Evolutionary conservation across 2,888 invertebrate species (phyloP).

Genomic region (Nomada fabriciana): DNA sequence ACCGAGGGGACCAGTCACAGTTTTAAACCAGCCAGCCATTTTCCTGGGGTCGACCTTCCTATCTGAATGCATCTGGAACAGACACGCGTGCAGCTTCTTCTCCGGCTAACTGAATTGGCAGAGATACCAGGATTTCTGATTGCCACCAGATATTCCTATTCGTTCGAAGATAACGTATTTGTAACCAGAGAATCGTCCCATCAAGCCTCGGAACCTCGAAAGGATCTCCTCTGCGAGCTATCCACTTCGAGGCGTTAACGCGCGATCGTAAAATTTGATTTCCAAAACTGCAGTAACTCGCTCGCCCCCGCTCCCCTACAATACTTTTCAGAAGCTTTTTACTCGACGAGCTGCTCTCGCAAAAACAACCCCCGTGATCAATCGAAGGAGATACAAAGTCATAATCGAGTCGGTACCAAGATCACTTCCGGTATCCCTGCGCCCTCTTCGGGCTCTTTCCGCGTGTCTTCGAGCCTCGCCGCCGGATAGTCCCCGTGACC

Average conservation of each 20-base stretch:
- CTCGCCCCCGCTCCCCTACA: neutral
- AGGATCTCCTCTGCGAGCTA: neutral
- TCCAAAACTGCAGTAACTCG: neutral
- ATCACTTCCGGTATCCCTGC: slow-evolving; percentile 36
- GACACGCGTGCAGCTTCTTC: slow-evolving; percentile 47
- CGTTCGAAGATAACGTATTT: neutral
- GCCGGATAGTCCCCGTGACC: slow-evolving; percentile 57
- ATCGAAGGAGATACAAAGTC: neutral
- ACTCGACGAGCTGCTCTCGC: neutral
- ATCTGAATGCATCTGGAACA: slow-evolving; percentile 42
- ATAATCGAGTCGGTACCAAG: slow-evolving; percentile 23
- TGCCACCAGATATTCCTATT: neutral
- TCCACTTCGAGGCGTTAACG: neutral
- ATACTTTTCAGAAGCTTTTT: no score
- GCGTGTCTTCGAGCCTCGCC: slow-evolving; percentile 56
- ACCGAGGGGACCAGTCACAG: slow-evolving; percentile 46
- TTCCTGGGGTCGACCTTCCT: slow-evolving; percentile 52
- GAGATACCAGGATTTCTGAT: slow-evolving; percentile 1
- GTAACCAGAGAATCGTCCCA: neutral
- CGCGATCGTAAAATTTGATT: slow-evolving; percentile 19
- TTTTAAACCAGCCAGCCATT: slow-evolving; percentile 76
- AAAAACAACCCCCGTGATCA: neutral
- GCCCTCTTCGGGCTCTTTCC: slow-evolving; percentile 37
- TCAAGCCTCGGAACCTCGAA: neutral
- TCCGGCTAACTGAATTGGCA: slow-evolving; percentile 32